Percentiles rank a stretch among this genome's conserved stretches.
Evolutionary conservation across 2,113 vertebrate species (phyloP).

Genomic region (Camelus bactrianus): DNA sequence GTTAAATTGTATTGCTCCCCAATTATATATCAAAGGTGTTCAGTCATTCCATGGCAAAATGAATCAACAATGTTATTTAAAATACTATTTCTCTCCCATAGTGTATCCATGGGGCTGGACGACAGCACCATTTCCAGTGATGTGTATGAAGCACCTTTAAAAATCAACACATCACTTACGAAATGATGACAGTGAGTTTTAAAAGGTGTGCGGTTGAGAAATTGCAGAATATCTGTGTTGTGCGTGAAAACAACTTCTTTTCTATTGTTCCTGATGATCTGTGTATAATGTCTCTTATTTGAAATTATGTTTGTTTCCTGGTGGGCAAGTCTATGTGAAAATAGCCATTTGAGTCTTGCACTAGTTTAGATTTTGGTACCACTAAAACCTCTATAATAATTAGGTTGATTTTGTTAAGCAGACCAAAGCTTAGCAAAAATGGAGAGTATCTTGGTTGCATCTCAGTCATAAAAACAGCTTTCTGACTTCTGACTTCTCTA

Average conservation of each 20-base stretch:
- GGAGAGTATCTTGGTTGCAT: neutral
- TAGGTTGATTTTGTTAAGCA: neutral
- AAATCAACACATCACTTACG: neutral
- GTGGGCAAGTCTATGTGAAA: neutral
- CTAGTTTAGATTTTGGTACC: neutral
- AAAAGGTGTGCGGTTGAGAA: neutral
- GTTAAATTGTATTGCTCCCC: slow-evolving; percentile 80
- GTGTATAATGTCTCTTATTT: neutral
- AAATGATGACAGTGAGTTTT: neutral
- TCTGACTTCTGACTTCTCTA: neutral
- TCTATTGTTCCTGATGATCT: neutral
- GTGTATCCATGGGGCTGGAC: neutral
- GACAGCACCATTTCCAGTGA: neutral
- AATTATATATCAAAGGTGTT: slow-evolving; percentile 84
- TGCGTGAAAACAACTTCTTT: neutral
- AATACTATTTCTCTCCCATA: slow-evolving; percentile 57
- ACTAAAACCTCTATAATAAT: neutral
- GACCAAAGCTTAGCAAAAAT: neutral
- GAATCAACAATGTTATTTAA: slow-evolving; percentile 71
- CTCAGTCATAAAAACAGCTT: neutral
- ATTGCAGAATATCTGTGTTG: accelerated
- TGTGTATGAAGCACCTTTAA: neutral
- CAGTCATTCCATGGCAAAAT: slow-evolving; percentile 80
- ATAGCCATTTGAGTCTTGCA: neutral
- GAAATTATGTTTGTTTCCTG: neutral